Conservation (phyloP, 2,797 vertebrate genomes). For the Lagodon rhomboides region DNA sequence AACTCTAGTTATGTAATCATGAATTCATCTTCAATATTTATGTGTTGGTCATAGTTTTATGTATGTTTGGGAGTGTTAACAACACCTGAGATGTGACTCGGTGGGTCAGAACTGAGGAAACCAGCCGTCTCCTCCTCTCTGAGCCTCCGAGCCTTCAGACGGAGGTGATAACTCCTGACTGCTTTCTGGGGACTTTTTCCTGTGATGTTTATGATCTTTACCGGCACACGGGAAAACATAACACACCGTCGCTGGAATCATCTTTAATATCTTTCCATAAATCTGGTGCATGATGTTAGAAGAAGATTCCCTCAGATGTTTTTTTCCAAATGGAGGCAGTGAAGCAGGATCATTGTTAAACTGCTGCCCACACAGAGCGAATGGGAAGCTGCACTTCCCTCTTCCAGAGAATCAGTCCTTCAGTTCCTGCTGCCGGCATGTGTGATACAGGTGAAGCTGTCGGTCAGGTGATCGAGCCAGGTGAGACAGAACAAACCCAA, state of each 20-base stretch:
- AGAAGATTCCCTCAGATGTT: conserved; percentile 8
- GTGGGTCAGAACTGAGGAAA: conserved; percentile 19
- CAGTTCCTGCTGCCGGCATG: not conserved
- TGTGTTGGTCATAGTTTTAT: not conserved
- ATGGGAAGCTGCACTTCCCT: conserved; percentile 17
- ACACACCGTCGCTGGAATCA: conserved; percentile 40
- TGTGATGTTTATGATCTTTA: conserved; percentile 56
- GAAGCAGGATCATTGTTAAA: conserved; percentile 15
- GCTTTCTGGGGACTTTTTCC: conserved; percentile 47
- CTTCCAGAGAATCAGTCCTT: not conserved
- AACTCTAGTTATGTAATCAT: not conserved
- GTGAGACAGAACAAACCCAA: too few species aligned
- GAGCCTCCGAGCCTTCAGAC: not conserved
- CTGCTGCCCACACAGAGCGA: conserved; percentile 34
- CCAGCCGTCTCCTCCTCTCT: not conserved
- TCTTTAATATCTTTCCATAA: conserved; percentile 42
- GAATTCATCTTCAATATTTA: not conserved
- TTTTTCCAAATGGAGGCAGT: not conserved
- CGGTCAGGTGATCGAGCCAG: too few species aligned
- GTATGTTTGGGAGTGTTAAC: not conserved
- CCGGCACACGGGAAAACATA: conserved; percentile 22
- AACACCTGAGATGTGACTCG: not conserved
- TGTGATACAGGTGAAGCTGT: not conserved
- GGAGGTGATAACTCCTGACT: conserved; percentile 46
- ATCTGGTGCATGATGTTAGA: conserved; percentile 17